phyloP scores from a whole-genome alignment of 2,888 invertebrate genomes.

The Epirrhoe tristata region DNA sequence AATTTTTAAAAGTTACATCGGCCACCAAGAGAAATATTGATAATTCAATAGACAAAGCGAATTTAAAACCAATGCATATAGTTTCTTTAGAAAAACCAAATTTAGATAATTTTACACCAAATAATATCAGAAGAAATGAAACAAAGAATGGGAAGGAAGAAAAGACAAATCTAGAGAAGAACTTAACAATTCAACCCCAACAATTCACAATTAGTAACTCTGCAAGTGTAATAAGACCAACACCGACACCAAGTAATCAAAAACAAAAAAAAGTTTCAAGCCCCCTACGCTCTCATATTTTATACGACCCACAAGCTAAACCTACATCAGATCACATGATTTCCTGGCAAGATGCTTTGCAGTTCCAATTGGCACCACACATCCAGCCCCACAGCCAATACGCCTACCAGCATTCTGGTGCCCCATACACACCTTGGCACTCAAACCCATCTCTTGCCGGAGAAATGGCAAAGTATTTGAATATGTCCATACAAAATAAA shows the following conservation, averaged over 20 bases:
- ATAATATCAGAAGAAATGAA: slow-evolving; percentile 1
- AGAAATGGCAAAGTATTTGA: no score
- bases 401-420: slow-evolving; percentile 8
- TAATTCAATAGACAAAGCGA: slow-evolving; percentile 1
- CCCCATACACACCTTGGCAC: background rate
- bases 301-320: slow-evolving; percentile 21
- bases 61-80: background rate
- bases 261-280: slow-evolving; percentile 8
- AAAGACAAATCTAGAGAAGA: background rate
- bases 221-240: background rate
- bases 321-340: background rate
- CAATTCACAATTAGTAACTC: background rate
- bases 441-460: no score
- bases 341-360: background rate
- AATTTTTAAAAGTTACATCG: background rate
- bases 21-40: background rate
- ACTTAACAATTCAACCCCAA: background rate
- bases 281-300: slow-evolving; percentile 27
- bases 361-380: background rate
- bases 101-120: background rate
- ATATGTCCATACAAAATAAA: no score
- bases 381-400: slow-evolving; percentile 4
- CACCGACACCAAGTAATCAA: slow-evolving; percentile 3
- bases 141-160: background rate
- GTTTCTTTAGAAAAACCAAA: no score